phyloP scores from a whole-genome alignment of 2,888 invertebrate genomes.

The Brachyopa scutellaris region DNA sequence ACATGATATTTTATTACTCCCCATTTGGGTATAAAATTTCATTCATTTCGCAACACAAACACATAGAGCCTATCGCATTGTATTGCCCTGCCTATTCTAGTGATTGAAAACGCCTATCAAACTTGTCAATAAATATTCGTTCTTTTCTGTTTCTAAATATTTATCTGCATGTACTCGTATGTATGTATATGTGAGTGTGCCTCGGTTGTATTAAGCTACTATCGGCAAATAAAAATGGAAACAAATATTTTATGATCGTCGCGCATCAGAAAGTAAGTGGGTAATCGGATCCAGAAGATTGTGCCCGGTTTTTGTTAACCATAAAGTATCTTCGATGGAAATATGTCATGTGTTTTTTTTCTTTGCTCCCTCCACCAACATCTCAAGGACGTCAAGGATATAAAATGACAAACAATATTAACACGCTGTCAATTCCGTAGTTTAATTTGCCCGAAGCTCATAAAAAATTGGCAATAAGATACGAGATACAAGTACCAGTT shows the following conservation, averaged over 20 bases:
- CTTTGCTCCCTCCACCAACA: not conserved
- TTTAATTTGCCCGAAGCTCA: constrained; percentile 40
- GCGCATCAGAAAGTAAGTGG: not conserved
- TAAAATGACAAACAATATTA: constrained; percentile 51
- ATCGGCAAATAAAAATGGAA: constrained; percentile 20
- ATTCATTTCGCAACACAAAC: not conserved
- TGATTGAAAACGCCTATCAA: constrained; percentile 14
- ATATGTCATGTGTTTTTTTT: constrained; percentile 33
- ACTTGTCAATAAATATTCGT: too few species aligned
- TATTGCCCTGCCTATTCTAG: not conserved
- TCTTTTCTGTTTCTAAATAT: too few species aligned
- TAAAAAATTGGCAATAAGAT: constrained; percentile 45
- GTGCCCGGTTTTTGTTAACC: constrained; percentile 21
- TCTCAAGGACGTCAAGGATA: constrained; percentile 13
- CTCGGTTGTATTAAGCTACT: constrained; percentile 32
- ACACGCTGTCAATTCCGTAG: constrained; percentile 53
- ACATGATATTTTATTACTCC: not conserved
- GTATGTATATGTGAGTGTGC: too few species aligned
- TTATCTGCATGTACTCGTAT: constrained; percentile 14
- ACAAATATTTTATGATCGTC: constrained; percentile 46
- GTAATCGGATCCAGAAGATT: constrained; percentile 32
- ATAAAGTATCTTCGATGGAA: constrained; percentile 26
- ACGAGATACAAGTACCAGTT: not conserved
- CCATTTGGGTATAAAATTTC: not conserved
- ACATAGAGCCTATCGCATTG: too few species aligned